Percentiles rank a stretch among this genome's conserved stretches.
Conservation (phyloP, 2,888 invertebrate species). For the Netelia fuscicornis region DNA sequence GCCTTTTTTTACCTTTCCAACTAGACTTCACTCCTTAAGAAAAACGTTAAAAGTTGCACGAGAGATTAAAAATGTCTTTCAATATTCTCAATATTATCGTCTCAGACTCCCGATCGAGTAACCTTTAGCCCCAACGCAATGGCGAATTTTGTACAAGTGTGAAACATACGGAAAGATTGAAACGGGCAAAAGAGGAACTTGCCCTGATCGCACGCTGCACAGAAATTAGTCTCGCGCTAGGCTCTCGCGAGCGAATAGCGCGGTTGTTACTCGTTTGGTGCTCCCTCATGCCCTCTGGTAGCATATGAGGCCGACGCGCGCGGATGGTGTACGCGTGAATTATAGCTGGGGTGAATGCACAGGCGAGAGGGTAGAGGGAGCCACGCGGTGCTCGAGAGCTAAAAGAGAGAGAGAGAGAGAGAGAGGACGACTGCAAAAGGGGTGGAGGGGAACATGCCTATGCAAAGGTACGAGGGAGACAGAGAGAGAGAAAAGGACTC, state of each 20-base stretch:
- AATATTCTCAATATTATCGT: conserved; percentile 30
- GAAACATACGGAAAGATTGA: background rate
- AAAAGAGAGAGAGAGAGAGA: conserved; percentile 45
- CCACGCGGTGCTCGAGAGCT: conserved; percentile 34
- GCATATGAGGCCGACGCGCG: conserved; percentile 67
- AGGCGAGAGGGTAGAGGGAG: conserved; percentile 45
- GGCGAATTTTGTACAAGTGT: conserved; percentile 25
- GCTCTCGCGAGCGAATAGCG: conserved; percentile 51
- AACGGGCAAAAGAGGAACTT: conserved; percentile 12
- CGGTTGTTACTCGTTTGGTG: conserved; percentile 45
- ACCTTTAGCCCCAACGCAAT: conserved; percentile 51
- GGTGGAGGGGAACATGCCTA: background rate
- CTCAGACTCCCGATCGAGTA: conserved; percentile 43
- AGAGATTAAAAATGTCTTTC: background rate
- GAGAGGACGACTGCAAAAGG: conserved; percentile 41
- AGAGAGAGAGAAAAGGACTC: conserved; percentile 40
- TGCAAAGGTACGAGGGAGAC: background rate
- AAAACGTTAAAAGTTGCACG: no score
- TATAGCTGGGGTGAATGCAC: conserved; percentile 69
- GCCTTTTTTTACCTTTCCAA: no score
- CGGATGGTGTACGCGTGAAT: conserved; percentile 72
- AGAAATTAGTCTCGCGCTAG: conserved; percentile 59
- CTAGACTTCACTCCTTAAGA: no score
- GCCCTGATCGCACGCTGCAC: conserved; percentile 57
- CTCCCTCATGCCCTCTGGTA: conserved; percentile 56